Base-by-base conservation (phyloP, 1,140 invertebrate species). In the Cydia amplana region DNA sequence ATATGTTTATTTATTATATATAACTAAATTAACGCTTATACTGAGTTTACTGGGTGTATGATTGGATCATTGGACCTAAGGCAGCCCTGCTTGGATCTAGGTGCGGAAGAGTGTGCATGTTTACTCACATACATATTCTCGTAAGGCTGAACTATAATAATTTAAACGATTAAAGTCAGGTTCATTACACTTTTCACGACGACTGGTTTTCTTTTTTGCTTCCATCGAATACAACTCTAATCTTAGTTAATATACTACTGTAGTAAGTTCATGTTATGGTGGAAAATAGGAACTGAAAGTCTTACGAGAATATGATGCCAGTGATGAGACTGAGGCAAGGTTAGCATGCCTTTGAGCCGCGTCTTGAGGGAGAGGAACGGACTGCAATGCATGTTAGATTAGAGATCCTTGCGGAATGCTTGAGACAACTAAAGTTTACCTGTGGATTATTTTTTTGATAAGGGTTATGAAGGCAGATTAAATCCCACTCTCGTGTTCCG, bases 1-100 rank as follows among this genome's bases (percentile, higher is more conserved):
- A 12, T 20, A 20, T 18, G 7, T 23, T 23, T 60, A 60, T 60
- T 23, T 60, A 60, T 23, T 60, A 60, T 60, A 12, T 23, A 60
- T 60, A 60, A 55, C 51, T 20, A 9, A 23, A 60, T 60, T 23
- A 60, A 60, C 55, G 18, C 20, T 32, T 65, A 65, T 65, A 36
- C 12, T 65, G 64, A 65, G 64, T 65, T 60, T 60, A 60, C 55
- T 65, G 64, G 70, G 70, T 73, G 70, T 73, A 73, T 60, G 55
- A 60, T 73, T 73, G 64, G 28, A 65, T 28, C 64, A 60, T 73
- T 73, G 64, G 28, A 65, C 64, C 64, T 65, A 36, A 65, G 64
- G 64, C 55, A 60, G 64, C 64, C 64, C 64, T 36, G 64, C 64
- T 65, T 65, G 64, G 63, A 65, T 65, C 14, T 65, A 65, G 64